Evolutionary conservation across 1,140 invertebrate species (phyloP).

Genomic region (Lysiphlebus fabarum): DNA sequence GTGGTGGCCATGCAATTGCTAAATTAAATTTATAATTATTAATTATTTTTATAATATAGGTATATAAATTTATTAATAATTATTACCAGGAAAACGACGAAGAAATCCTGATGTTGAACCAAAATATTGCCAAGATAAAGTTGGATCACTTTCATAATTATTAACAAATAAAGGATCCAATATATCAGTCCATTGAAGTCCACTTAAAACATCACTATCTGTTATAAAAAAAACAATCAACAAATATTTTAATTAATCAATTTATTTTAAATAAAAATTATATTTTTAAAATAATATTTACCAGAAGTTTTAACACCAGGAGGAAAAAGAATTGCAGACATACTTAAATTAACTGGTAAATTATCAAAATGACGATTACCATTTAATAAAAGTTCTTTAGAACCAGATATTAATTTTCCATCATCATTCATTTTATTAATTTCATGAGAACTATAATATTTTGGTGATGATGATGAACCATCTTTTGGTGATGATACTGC

Average conservation of each 20-base stretch:
- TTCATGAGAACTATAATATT: conserved; percentile 70
- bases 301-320: conserved; percentile 77
- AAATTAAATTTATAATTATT: conserved; percentile 24
- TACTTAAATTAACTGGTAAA: conserved; percentile 77
- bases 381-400: conserved; percentile 65
- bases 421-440: conserved; percentile 70
- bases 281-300: conserved; percentile 50
- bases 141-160: conserved; percentile 88
- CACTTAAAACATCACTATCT: conserved; percentile 78
- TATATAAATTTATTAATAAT: too few relatives aligned
- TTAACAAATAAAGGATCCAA: conserved; percentile 87
- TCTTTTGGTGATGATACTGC: conserved; percentile 66
- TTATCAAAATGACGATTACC: conserved; percentile 78
- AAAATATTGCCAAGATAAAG: conserved; percentile 95
- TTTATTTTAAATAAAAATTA: too few relatives aligned
- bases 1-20: conserved; percentile 73
- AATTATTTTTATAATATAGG: background rate
- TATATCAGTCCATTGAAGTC: conserved; percentile 88
- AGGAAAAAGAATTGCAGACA: conserved; percentile 87
- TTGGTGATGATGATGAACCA: conserved; percentile 48
- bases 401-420: conserved; percentile 64
- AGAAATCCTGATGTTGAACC: conserved; percentile 89
- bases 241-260: background rate
- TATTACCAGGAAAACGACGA: conserved; percentile 82
- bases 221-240: conserved; percentile 22